phyloP scores from a whole-genome alignment of 35 echinoderm and acorn worm species.

The Acanthaster planci region DNA sequence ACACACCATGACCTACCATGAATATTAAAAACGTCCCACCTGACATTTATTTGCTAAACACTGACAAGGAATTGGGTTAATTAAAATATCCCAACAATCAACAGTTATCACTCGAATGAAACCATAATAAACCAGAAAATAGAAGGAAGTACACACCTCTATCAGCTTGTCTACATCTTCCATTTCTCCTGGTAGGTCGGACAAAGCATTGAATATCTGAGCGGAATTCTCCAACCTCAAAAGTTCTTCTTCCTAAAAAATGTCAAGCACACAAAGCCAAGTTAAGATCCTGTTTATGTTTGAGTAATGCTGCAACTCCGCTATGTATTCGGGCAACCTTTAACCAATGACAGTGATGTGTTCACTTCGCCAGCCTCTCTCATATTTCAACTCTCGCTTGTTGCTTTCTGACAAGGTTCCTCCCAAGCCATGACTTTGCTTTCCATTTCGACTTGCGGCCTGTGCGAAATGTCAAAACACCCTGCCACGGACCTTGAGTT shows the following conservation, averaged over 20 bases:
- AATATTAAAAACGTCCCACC: too few relatives aligned
- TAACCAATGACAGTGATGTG: too few relatives aligned
- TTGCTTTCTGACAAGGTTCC: neutral
- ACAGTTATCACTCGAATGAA: neutral
- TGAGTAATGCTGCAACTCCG: too few relatives aligned
- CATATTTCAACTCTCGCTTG: neutral
- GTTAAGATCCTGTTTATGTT: neutral
- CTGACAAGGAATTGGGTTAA: too few relatives aligned
- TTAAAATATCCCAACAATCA: too few relatives aligned
- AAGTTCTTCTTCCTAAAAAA: constrained; percentile 86
- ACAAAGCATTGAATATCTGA: constrained; percentile 94
- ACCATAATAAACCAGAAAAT: neutral
- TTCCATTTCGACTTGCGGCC: neutral
- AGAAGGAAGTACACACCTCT: constrained; percentile 49
- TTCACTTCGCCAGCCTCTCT: too few relatives aligned
- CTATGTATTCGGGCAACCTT: too few relatives aligned
- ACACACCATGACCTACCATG: too few relatives aligned
- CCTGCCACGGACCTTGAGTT: constrained; percentile 72
- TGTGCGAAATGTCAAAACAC: too few relatives aligned
- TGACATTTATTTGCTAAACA: too few relatives aligned
- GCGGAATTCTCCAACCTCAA: constrained; percentile 91
- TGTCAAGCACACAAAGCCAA: too few relatives aligned
- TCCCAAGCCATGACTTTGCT: neutral
- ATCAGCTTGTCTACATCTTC: constrained; percentile 96
- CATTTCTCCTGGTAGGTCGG: constrained; percentile 91